A percentile compares a stretch with the other conserved stretches of the same genome.
phyloP scores from a whole-genome alignment of 2,797 vertebrate genomes.

The Pipistrellus nathusii region DNA sequence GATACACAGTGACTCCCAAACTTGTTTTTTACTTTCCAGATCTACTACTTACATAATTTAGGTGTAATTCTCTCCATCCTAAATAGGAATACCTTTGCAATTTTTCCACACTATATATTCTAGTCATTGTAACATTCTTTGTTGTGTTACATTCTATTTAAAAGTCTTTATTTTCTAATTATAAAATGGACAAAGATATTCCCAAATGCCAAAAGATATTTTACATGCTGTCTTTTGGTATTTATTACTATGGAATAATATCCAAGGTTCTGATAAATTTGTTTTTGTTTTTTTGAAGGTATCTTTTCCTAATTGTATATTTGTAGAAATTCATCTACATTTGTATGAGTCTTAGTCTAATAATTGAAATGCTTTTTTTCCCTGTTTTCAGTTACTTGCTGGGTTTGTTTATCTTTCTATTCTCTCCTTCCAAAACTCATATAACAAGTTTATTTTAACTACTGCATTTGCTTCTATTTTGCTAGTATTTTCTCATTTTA shows the following conservation, averaged over 20 bases:
- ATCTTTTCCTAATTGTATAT: background rate
- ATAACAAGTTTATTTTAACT: background rate
- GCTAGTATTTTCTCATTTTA: background rate
- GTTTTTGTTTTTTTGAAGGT: background rate
- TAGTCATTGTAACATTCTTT: background rate
- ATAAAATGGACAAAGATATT: background rate
- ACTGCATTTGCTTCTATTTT: background rate
- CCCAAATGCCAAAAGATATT: background rate
- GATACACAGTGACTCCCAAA: background rate
- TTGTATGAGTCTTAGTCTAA: background rate
- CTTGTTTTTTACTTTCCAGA: background rate
- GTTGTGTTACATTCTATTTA: background rate
- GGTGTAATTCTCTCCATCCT: background rate
- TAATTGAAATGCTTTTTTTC: background rate
- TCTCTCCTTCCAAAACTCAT: background rate
- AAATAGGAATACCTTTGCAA: background rate
- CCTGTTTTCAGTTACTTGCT: background rate
- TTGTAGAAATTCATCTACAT: background rate
- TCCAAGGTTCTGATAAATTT: background rate
- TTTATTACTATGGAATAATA: constrained; percentile 15
- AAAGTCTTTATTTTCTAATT: background rate
- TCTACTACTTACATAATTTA: background rate
- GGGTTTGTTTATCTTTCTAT: background rate
- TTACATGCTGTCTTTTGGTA: background rate
- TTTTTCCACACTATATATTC: background rate